These are phyloP conservation scores for Sebastiscus albofasciatus DNA, from an alignment of 2,797 vertebrate genomes.

Conservation along the genomic window DNA sequence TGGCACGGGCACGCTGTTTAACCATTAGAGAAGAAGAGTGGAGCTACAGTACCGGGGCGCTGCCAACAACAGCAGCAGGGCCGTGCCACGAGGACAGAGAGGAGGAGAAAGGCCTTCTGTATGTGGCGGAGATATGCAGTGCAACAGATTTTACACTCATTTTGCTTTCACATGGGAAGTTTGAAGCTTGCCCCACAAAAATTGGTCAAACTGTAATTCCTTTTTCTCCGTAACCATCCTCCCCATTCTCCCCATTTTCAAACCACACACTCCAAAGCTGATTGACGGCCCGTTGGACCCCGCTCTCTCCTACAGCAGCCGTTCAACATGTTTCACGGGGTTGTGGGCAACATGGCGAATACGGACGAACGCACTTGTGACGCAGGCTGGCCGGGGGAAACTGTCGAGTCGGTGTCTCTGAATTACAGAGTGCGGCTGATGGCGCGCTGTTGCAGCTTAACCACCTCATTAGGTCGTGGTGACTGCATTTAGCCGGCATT, in stretches of 20 bases:
- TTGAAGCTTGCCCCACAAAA: constrained; percentile 40
- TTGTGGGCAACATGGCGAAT: constrained; percentile 72
- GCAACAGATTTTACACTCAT: constrained; percentile 32
- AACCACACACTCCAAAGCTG: constrained; percentile 65
- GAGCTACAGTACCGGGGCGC: constrained; percentile 43
- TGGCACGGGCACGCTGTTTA: constrained; percentile 78
- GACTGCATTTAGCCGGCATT: constrained; percentile 78
- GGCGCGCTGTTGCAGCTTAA: constrained; percentile 69
- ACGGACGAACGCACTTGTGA: constrained; percentile 76
- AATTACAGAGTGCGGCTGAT: constrained; percentile 79
- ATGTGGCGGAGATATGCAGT: constrained; percentile 1
- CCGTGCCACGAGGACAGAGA: constrained; percentile 66
- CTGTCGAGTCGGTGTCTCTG: constrained; percentile 72
- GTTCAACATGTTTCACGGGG: constrained; percentile 68
- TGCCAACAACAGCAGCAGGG: constrained; percentile 74
- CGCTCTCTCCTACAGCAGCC: constrained; percentile 48
- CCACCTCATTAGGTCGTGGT: constrained; percentile 79
- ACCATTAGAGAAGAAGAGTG: constrained; percentile 66
- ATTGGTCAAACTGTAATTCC: constrained; percentile 38
- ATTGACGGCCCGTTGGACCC: constrained; percentile 67
- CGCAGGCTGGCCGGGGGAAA: constrained; percentile 80
- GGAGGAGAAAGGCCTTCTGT: constrained; percentile 31
- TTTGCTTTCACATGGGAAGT: constrained; percentile 43
- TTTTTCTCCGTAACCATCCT: constrained; percentile 39
- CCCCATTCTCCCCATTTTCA: constrained; percentile 40